Evolutionary conservation across 2,888 invertebrate genomes (phyloP), one percentile per base, ranked within the genome.

Genomic region (Meganola albula): DNA sequence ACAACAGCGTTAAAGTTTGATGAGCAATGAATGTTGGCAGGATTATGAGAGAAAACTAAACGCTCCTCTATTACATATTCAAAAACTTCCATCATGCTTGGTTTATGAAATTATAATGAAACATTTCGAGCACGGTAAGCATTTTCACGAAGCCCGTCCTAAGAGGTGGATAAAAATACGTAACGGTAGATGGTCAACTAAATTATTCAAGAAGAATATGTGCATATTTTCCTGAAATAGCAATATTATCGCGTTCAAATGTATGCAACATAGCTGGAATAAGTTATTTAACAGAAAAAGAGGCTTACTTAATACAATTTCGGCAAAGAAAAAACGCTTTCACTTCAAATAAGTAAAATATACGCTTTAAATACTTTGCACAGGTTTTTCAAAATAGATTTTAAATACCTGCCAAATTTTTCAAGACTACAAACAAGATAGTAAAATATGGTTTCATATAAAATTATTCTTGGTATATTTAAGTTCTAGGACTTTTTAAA

Each of bases 201-300:
- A 55, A 61, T 58, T 59, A 59, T 61, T 46, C 48, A 56, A 44
- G 48, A 36, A 46, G 40, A 56, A 57, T 53, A 45, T 42, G 45
- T 36, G 45, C 37, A 53, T 53, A 53, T 44, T 43, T 42, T 53
- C 31, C 21, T 26, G 24, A 33, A 21, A 39, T 14, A 40, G n/a
- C n/a, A n/a, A n/a, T n/a, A n/a, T n/a, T n/a, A n/a, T n/a, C n/a
- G n/a, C n/a, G n/a, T n/a, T n/a, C n/a, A n/a, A n/a, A n/a, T n/a
- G n/a, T n/a, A n/a, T n/a, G n/a, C n/a, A n/a, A n/a, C n/a, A n/a
- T n/a, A n/a, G n/a, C n/a, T n/a, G n/a, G n/a, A n/a, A n/a, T n/a
- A n/a, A n/a, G n/a, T n/a, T n/a, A n/a, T n/a, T n/a, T n/a, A n/a
- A n/a, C n/a, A n/a, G n/a, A n/a, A n/a, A n/a, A n/a, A n/a, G n/a